These are phyloP conservation scores for Antheraea yamamai DNA, from an alignment of 2,888 invertebrate genomes.

Conservation along the genomic window DNA sequence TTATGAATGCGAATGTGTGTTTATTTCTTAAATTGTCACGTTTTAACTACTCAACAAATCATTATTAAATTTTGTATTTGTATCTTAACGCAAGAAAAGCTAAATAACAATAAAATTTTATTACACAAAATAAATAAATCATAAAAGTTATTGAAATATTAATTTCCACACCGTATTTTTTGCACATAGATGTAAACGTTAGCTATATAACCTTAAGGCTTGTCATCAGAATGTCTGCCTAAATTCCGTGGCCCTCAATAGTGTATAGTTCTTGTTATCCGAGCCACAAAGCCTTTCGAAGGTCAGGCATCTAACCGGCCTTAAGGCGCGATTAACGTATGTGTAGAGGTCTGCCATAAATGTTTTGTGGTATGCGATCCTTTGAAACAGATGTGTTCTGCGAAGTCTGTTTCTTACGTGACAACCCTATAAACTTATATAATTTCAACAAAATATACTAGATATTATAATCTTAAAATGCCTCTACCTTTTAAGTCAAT, in stretches of 20 bases:
- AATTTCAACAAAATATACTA: too few species aligned
- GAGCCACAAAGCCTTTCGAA: conserved; percentile 30
- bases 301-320: conserved; percentile 29
- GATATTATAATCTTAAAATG: too few species aligned
- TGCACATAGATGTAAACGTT: neutral
- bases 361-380: neutral
- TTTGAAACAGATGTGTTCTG: neutral
- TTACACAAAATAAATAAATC: too few species aligned
- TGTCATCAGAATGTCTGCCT: conserved; percentile 6
- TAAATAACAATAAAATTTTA: too few species aligned
- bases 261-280: conserved; percentile 30
- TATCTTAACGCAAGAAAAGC: too few species aligned
- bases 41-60: neutral
- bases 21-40: neutral
- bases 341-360: conserved; percentile 1
- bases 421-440: too few species aligned
- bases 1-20: neutral
- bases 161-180: too few species aligned
- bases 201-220: neutral
- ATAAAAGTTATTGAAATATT: too few species aligned
- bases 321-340: conserved; percentile 23
- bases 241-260: conserved; percentile 11
- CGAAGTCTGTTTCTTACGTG: neutral
- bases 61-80: neutral
- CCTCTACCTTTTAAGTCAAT: too few species aligned